phyloP scores from a whole-genome alignment of 2,113 vertebrate genomes.

The Phoxinus phoxinus region DNA sequence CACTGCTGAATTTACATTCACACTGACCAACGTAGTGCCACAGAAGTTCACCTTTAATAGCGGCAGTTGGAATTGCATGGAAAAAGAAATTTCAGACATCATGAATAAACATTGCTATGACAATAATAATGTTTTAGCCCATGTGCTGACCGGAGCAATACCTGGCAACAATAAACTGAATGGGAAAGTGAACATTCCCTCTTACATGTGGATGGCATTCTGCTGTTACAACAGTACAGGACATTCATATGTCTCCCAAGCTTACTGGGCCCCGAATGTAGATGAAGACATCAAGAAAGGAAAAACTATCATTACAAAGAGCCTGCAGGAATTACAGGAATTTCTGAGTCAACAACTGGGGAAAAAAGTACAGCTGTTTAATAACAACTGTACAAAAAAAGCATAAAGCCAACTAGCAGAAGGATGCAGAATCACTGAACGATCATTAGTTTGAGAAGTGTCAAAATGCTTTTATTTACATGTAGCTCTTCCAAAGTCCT shows the following conservation, averaged over 20 bases:
- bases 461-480: not conserved
- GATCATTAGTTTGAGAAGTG: not conserved
- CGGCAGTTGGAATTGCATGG: not conserved
- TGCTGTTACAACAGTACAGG: not conserved
- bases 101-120: not conserved
- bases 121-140: not conserved
- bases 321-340: not conserved
- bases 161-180: not conserved
- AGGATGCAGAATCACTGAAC: too few species aligned
- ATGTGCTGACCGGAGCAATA: slow-evolving; percentile 11
- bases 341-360: not conserved
- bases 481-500: not conserved
- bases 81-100: accelerated
- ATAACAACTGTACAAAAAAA: not conserved
- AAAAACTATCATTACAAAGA: accelerated
- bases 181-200: not conserved
- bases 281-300: not conserved
- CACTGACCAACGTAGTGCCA: slow-evolving; percentile 4
- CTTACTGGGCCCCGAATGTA: not conserved
- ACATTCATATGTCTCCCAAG: not conserved
- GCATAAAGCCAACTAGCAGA: too few species aligned
- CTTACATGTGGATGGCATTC: not conserved
- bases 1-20: not conserved
- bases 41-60: not conserved
- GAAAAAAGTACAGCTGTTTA: not conserved